Base-by-base conservation (phyloP, 2,113 vertebrate species). In the Stigmatopora argus region DNA sequence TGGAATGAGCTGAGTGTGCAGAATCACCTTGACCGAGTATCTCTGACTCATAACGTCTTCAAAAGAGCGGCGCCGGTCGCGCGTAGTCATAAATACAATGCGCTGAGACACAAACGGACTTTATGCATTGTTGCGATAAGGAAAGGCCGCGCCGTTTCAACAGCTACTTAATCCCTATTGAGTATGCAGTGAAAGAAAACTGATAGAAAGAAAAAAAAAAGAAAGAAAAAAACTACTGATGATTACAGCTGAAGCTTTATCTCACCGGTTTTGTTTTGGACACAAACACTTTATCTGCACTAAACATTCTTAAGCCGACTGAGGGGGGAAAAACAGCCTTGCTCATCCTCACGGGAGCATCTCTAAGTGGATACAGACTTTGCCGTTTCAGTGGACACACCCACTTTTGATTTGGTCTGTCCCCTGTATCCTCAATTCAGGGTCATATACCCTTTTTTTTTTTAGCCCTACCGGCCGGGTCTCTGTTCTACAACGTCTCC, bases 291-390 rank as follows among this genome's bases (percentile, higher is more conserved):
- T 86, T 86, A 85, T 85, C 83, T 79, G 76, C 71, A 53, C 68
- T 71, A 74, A 83, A 83, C 78, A 78, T 66, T 76, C 64, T 72
- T 49, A 74, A 62, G 68, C 66, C 47, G 70, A 47, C 65, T 44
- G 66, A 21, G 31, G 41, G 13, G 13, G 45, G 8, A 4, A 72
- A 79, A 68, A 77, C 67, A 80, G 75, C 57, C 71, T 63, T 59
- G 80, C 75, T 81, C 73, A 62, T 71, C 70, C 85, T 79, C 85
- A 41, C 38, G 82, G 77, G 83, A 84, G 65, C 31, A 6, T 64
- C 68, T 78, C 52, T 81, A 80, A 87, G 79, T 77, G 70, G 72
- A 87, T 86, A 71, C 83, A 88, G 85, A 79, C 82, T 64, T 77
- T 26, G 75, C 62, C 73, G 38, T 78, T 69, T 71, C 79, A 74